phyloP scores from a whole-genome alignment of 1,140 invertebrate species.

The Trichonephila inaurata region DNA sequence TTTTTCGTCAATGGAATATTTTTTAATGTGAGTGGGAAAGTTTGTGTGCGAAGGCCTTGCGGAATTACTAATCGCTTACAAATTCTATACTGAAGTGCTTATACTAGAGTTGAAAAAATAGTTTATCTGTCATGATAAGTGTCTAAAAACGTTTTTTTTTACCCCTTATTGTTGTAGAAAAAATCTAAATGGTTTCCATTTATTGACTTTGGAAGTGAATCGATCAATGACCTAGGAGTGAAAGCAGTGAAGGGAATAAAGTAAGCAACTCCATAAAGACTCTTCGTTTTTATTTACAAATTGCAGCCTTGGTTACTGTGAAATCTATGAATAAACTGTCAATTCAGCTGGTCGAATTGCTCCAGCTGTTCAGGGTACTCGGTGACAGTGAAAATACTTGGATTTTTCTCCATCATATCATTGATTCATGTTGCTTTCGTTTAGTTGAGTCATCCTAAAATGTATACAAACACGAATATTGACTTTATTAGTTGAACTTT shows the following conservation, averaged over 20 bases:
- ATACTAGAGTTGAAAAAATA: too few relatives aligned
- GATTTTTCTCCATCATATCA: background rate
- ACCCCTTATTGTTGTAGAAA: too few relatives aligned
- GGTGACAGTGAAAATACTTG: background rate
- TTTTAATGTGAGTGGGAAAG: too few relatives aligned
- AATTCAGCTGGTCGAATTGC: background rate
- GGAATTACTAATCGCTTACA: too few relatives aligned
- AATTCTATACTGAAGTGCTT: too few relatives aligned
- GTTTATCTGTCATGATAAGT: too few relatives aligned
- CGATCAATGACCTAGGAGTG: background rate
- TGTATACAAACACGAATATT: background rate
- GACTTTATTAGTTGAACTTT: too few relatives aligned
- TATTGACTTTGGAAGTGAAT: background rate
- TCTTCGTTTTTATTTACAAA: background rate
- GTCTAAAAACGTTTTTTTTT: too few relatives aligned
- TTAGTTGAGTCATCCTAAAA: constrained; percentile 3
- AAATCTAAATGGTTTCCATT: too few relatives aligned
- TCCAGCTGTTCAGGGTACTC: background rate
- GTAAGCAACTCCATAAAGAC: background rate
- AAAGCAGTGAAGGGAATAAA: background rate
- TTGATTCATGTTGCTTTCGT: background rate
- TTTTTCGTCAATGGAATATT: too few relatives aligned
- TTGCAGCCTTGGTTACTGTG: background rate
- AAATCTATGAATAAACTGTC: background rate
- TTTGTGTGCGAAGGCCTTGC: too few relatives aligned